Evolutionary conservation across 1,140 invertebrate species (phyloP).

Genomic region (Zeugodacus cucurbitae): DNA sequence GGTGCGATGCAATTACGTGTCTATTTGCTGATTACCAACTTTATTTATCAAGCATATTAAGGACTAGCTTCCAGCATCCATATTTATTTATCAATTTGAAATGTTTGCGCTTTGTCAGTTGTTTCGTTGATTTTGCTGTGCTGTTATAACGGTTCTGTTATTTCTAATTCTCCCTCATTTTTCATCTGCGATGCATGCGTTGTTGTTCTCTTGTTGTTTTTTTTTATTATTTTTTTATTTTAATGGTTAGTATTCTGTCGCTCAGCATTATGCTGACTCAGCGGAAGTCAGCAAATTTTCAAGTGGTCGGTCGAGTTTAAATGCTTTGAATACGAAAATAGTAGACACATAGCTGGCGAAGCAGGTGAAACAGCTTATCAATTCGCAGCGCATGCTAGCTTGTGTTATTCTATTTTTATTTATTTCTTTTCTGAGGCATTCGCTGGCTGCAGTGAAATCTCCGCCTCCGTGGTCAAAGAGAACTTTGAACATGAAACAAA

Average conservation of each 20-base stretch:
- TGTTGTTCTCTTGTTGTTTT: neutral
- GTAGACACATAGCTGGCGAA: neutral
- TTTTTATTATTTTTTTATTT: too few relatives aligned
- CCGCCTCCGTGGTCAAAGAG: too few relatives aligned
- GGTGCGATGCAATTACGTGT: neutral
- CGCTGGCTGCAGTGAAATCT: too few relatives aligned
- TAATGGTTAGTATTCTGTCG: neutral
- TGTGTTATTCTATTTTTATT: too few relatives aligned
- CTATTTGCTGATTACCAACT: neutral
- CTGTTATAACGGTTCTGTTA: too few relatives aligned
- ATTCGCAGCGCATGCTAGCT: too few relatives aligned
- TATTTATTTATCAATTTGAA: neutral
- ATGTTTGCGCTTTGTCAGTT: neutral
- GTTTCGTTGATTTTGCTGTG: neutral
- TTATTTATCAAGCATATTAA: neutral
- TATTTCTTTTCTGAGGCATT: too few relatives aligned
- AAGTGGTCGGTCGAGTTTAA: neutral
- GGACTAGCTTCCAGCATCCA: too few relatives aligned
- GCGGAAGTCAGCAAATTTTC: slow-evolving; percentile 15
- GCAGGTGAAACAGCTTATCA: neutral
- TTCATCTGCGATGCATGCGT: neutral
- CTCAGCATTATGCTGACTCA: slow-evolving; percentile 12
- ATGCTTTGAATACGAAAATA: neutral
- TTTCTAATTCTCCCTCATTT: neutral
- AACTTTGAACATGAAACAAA: too few relatives aligned